Evolutionary conservation across 2,113 vertebrate species (phyloP).

Genomic region (Myrmophylax atrothorax): DNA sequence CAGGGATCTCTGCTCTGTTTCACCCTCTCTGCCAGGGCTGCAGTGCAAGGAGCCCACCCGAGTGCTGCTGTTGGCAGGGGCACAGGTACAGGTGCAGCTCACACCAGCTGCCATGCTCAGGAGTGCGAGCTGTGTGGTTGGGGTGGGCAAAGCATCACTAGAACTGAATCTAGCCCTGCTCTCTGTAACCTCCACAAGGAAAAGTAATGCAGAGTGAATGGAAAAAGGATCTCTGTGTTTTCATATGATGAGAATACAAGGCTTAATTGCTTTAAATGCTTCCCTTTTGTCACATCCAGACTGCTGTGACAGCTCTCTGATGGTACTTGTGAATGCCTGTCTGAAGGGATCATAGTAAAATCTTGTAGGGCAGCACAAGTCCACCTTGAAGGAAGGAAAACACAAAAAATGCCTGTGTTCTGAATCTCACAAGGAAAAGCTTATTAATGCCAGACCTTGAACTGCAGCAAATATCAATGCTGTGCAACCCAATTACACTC

Average conservation of each 20-base stretch:
- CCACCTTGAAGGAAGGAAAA: not conserved
- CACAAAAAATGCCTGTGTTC: not conserved
- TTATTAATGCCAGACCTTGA: constrained; percentile 25
- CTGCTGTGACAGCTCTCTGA: not conserved
- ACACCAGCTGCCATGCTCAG: not conserved
- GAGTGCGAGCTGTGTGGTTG: not conserved
- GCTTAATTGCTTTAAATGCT: not conserved
- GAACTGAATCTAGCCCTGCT: not conserved
- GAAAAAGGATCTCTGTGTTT: not conserved
- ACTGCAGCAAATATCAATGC: constrained; percentile 17
- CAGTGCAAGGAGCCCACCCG: not conserved
- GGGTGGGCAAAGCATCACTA: not conserved
- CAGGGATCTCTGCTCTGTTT: not conserved
- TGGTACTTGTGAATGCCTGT: not conserved
- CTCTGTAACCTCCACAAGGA: not conserved
- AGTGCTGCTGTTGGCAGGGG: not conserved
- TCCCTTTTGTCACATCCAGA: not conserved
- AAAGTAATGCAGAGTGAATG: not conserved
- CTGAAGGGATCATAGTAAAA: not conserved
- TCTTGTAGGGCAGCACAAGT: not conserved
- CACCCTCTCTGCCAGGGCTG: not conserved
- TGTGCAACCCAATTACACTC: constrained; percentile 36
- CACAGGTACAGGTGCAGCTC: not conserved
- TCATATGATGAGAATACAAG: not conserved
- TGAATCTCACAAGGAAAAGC: constrained; percentile 1